phyloP scores from a whole-genome alignment of 2,113 vertebrate species.

The Psittacula cyanocephala region DNA sequence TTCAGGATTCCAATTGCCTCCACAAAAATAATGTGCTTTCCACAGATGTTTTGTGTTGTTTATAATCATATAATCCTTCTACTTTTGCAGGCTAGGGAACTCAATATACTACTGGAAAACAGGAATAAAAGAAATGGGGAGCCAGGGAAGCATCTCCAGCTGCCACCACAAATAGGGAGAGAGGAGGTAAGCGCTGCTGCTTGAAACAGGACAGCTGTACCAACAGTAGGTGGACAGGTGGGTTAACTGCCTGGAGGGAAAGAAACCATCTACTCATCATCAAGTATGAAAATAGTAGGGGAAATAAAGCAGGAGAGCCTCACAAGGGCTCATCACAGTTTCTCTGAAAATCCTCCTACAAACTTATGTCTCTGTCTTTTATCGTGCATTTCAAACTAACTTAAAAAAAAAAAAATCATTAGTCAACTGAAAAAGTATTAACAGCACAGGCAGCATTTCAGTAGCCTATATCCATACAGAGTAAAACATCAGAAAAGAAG shows the following conservation, averaged over 20 bases:
- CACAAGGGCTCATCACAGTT: neutral
- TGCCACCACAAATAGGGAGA: neutral
- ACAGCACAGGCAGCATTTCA: neutral
- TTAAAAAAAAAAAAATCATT: neutral
- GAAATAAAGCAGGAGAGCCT: neutral
- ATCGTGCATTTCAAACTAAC: neutral
- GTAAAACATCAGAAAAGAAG: neutral
- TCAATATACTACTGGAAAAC: neutral
- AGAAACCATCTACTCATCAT: neutral
- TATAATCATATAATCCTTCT: neutral
- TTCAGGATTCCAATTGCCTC: neutral
- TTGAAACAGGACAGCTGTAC: neutral
- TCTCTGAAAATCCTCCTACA: neutral
- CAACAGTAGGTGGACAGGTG: neutral
- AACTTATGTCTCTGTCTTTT: neutral
- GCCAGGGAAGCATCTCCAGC: neutral
- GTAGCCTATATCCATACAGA: neutral
- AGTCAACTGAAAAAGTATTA: neutral
- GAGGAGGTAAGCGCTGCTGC: neutral
- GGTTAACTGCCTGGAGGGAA: neutral
- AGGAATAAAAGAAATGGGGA: neutral
- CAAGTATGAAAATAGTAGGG: neutral
- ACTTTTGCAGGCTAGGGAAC: neutral
- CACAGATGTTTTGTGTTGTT: neutral
- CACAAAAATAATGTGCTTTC: neutral